Evolutionary conservation across 1,140 invertebrate genomes (phyloP), one percentile per base, ranked within the genome.

Genomic region (Medauroidea extradentata): DNA sequence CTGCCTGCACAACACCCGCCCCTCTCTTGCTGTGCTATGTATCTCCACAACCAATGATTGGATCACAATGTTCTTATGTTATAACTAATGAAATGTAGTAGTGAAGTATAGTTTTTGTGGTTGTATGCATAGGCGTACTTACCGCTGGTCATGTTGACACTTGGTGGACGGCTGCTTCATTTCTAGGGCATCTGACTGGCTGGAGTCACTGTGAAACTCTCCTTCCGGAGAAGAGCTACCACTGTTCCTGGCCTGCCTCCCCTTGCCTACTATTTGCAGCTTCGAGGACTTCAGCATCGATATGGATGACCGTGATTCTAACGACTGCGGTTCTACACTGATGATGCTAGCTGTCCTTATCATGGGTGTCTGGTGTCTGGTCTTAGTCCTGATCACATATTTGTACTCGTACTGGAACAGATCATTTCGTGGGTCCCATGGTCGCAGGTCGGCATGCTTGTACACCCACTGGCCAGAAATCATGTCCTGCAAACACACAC

Each of bases 361-460:
- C 64, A 87, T 83, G 58, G 87, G 85, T 44, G 87, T 86, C 63
- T 82, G 82, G 70, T 89, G 86, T 42, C 82, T 80, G 9, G 87
- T 90, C 71, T 88, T 84, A 21, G 88, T 90, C 57, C 82, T 77
- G 16, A 91, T 82, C 53, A 83, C 76, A 67, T 84, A 90, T 59
- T 88, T 81, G 56, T 81, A 75, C 70, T 94, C 91, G 67, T 87
- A 94, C 71, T 93, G 90, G 41, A 86, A 80, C 3, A 92, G 74
- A 75, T 93, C 91, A 67, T 91, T 92, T 57, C 86, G 78, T 1
- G 84, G 82, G 78, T 93, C 89, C 90, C 91, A 93, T 0, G 90
- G 90, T 44, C 90, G 75, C 38, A 85, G 73, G 66, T 88, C 86
- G 1, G 84, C 83, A 70, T 88, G 81, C 63, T 86, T 87, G 70